Conservation (phyloP, 1,140 invertebrate genomes). For the Drosophila sp. region DNA sequence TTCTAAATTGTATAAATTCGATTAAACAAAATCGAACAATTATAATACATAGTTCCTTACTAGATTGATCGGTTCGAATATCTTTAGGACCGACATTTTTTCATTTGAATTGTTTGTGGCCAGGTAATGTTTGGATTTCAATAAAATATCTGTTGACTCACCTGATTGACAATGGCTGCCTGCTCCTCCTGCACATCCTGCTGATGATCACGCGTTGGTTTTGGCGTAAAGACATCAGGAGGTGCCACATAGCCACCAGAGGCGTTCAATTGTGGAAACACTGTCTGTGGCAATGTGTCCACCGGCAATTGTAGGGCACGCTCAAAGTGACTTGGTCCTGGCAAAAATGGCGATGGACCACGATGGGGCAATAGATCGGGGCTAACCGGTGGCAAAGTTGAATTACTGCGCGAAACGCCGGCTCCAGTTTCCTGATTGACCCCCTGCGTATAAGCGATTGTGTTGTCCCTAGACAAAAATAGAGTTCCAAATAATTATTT, state of each 20-base stretch:
- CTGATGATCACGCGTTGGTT: conserved; percentile 81
- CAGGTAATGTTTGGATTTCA: no score
- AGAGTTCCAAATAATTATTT: not conserved
- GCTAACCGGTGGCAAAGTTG: conserved; percentile 64
- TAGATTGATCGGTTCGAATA: no score
- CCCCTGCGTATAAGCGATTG: conserved; percentile 80
- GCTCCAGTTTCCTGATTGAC: conserved; percentile 55
- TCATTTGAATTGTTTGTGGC: no score
- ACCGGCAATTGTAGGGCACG: conserved; percentile 75
- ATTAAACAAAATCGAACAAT: no score
- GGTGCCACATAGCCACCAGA: conserved; percentile 75
- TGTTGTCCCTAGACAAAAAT: conserved; percentile 66
- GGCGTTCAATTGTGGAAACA: conserved; percentile 82
- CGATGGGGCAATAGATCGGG: conserved; percentile 67
- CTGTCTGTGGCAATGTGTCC: conserved; percentile 82
- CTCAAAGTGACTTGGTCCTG: conserved; percentile 78
- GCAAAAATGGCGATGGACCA: conserved; percentile 78
- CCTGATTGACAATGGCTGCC: conserved; percentile 83
- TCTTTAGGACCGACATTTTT: no score
- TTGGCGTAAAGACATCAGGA: conserved; percentile 61
- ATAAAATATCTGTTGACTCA: conserved; percentile 44
- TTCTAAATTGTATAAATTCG: no score
- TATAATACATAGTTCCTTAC: no score
- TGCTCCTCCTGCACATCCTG: conserved; percentile 82
- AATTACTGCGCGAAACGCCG: conserved; percentile 50